Base-by-base conservation (phyloP, 2,113 vertebrate genomes). In the Tretioscincus oriximinensis region DNA sequence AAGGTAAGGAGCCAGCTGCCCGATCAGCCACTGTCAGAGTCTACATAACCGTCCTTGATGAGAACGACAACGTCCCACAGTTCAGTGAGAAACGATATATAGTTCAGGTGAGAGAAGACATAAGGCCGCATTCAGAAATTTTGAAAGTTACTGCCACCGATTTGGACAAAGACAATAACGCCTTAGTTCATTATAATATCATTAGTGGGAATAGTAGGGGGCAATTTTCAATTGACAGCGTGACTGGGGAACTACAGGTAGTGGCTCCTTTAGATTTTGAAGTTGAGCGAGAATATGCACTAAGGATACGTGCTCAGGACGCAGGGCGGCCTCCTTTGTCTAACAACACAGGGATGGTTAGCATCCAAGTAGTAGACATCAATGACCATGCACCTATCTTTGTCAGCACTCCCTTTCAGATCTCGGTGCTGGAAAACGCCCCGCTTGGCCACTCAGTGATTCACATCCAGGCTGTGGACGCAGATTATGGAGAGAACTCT, bases 71-170 rank as follows among this genome's bases (percentile, higher is more conserved):
- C 0, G 96, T 96, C 14, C 98, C 98, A 14, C 98, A 99, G 86
- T 99, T 99, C 93, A 99, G 97, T 0, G 97, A 99, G 91, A 99
- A 99, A 85, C 97, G 98, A 11, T 99, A 99, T 7, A 97, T 99
- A 7, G 97, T 98, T 11, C 96, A 98, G 70, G 98, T 99, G 81
- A 95, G 96, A 24, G 98, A 99, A 90, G 97, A 99, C 20, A 90
- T 99, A 47, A 94, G 97, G 51, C 96, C 98, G 3, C 98, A 98
- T 86, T 96, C 97, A 0, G 97, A 98, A 87, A 97, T 99, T 80
- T 90, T 99, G n/a, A 95, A 95, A 0, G 96, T 99, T 61, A 98
- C 96, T 0, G 98, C 98, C 84, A 97, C 97, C 0, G 98, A 99
- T 90, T 91, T 84, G 3, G 98, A 99, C 91, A 99, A 98, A 92